These are phyloP conservation scores for Linepithema humile DNA, from an alignment of 1,140 invertebrate species.

Conservation along the genomic window DNA sequence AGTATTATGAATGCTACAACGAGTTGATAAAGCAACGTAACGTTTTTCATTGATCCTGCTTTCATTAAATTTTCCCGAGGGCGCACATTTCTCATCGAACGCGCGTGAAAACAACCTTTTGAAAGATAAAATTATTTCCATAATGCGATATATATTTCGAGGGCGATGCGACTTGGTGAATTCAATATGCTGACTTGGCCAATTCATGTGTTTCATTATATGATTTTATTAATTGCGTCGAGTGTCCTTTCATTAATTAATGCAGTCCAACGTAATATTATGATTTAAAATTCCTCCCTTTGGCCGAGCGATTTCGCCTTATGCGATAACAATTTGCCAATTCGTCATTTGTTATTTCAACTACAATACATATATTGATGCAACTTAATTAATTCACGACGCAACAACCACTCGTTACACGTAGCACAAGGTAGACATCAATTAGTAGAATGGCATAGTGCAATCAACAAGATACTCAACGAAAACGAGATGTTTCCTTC, in stretches of 20 bases:
- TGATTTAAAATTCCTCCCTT: conserved; percentile 48
- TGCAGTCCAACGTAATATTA: conserved; percentile 37
- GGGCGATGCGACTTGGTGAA: conserved; percentile 28
- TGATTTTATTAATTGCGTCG: conserved; percentile 49
- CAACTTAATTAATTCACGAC: conserved; percentile 50
- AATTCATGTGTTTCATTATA: conserved; percentile 46
- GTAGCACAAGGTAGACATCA: conserved; percentile 42
- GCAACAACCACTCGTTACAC: conserved; percentile 14
- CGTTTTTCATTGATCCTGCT: conserved; percentile 50
- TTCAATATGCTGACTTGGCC: conserved; percentile 49
- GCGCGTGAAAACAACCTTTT: not conserved
- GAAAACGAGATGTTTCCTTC: conserved; percentile 28
- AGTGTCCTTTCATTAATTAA: conserved; percentile 57
- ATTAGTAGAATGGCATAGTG: conserved; percentile 23
- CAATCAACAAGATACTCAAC: conserved; percentile 31
- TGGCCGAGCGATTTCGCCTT: not conserved
- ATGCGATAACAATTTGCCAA: conserved; percentile 24
- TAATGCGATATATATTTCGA: conserved; percentile 48
- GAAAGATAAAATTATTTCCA: conserved; percentile 49
- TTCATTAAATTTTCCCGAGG: conserved; percentile 48
- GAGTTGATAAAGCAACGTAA: conserved; percentile 34
- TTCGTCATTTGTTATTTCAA: conserved; percentile 47
- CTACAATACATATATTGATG: conserved; percentile 18
- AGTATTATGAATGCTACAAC: conserved; percentile 19
- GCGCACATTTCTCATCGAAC: conserved; percentile 23